Percentiles rank a stretch among this genome's conserved stretches.
phyloP scores from a whole-genome alignment of 2,888 invertebrate genomes.

The Hyalella azteca region DNA sequence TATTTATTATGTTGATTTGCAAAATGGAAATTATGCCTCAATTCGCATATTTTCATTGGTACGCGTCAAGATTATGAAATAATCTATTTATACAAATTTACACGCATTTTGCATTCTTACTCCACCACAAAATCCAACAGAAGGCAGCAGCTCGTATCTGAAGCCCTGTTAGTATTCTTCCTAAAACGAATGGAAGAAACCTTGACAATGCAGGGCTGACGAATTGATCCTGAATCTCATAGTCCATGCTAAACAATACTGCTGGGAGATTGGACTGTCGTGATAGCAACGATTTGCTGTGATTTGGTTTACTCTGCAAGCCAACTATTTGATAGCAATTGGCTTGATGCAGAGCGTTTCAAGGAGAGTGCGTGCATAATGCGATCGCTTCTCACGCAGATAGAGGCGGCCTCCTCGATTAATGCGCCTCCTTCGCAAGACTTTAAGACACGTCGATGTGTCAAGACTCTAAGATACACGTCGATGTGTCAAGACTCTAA shows the following conservation, averaged over 20 bases:
- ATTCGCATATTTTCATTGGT: too few species aligned
- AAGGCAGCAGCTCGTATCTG: too few species aligned
- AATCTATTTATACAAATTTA: too few species aligned
- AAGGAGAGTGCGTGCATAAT: slow-evolving; percentile 21
- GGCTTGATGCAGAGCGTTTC: slow-evolving; percentile 27
- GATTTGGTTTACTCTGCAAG: slow-evolving; percentile 4
- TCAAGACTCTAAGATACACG: too few species aligned
- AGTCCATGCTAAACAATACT: slow-evolving; percentile 19
- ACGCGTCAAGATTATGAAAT: too few species aligned
- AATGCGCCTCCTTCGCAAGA: slow-evolving; percentile 17
- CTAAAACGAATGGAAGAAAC: background rate
- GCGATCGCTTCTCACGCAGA: slow-evolving; percentile 30
- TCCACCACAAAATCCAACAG: too few species aligned
- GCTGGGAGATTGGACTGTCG: background rate
- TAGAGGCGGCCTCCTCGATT: background rate
- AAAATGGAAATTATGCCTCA: too few species aligned
- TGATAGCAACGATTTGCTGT: slow-evolving; percentile 16
- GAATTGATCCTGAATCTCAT: slow-evolving; percentile 14
- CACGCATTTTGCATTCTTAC: too few species aligned
- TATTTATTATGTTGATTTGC: too few species aligned
- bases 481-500: too few species aligned
- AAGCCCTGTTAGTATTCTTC: background rate
- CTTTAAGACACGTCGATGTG: too few species aligned
- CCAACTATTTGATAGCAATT: slow-evolving; percentile 28
- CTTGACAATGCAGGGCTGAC: background rate